A percentile compares a stretch with the other conserved stretches of the same genome.
Evolutionary conservation across 1,140 invertebrate species (phyloP).

Genomic region (Vollenhovia emeryi): DNA sequence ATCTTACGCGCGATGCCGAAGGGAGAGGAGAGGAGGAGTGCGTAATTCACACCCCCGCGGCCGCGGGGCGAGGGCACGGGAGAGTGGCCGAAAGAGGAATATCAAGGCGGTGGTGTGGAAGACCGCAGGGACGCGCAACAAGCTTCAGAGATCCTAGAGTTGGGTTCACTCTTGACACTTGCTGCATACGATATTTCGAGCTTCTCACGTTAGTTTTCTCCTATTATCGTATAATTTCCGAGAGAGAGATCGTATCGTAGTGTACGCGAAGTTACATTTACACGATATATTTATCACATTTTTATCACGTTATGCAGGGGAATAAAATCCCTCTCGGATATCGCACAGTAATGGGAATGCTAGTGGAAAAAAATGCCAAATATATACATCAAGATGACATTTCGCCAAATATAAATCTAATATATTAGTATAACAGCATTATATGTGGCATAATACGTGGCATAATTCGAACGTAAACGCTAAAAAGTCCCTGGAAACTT

Average conservation of each 20-base stretch:
- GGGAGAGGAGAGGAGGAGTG: slow-evolving; percentile 22
- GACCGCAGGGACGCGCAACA: slow-evolving; percentile 40
- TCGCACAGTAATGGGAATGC: background rate
- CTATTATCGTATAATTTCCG: background rate
- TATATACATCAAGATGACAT: background rate
- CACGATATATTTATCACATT: background rate
- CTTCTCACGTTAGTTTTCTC: background rate
- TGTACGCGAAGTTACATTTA: background rate
- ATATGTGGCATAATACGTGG: background rate
- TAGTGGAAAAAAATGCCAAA: background rate
- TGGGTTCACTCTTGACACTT: slow-evolving; percentile 12
- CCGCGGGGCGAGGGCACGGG: background rate
- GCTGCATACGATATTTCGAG: background rate
- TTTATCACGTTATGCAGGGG: background rate
- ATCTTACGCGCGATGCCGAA: slow-evolving; percentile 61
- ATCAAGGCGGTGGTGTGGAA: slow-evolving; percentile 21
- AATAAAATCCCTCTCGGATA: background rate
- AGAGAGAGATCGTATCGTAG: too few relatives aligned
- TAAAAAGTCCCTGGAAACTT: background rate
- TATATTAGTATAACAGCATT: background rate
- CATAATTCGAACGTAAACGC: background rate
- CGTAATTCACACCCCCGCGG: slow-evolving; percentile 61
- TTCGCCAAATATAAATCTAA: background rate
- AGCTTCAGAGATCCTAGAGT: background rate
- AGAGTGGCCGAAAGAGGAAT: slow-evolving; percentile 49